Evolutionary conservation across 2,797 vertebrate genomes (phyloP).

Genomic region (Columba guinea): DNA sequence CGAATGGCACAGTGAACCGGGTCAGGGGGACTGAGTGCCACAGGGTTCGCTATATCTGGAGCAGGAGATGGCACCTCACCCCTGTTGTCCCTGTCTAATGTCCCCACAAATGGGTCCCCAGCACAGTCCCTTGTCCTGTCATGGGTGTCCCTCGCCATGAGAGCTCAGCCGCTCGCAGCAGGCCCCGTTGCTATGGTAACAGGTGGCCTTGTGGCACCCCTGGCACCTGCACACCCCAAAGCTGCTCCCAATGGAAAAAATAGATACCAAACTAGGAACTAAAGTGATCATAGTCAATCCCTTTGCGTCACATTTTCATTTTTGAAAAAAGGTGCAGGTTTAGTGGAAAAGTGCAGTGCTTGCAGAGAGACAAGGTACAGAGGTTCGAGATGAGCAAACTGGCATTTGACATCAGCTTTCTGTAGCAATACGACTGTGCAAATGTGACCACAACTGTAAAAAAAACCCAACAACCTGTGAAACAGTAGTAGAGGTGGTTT

Average conservation of each 20-base stretch:
- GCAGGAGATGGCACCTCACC: neutral
- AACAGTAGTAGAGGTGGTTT: neutral
- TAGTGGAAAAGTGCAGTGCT: neutral
- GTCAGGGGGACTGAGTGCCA: accelerated
- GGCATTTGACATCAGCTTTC: neutral
- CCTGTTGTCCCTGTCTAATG: accelerated
- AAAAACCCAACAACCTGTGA: neutral
- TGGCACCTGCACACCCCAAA: neutral
- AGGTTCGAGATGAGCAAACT: neutral
- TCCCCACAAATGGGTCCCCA: too few species aligned
- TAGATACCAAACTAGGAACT: neutral
- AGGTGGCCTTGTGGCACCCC: accelerated
- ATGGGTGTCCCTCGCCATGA: neutral
- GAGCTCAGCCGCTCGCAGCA: too few species aligned
- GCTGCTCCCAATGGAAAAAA: neutral
- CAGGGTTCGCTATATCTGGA: neutral
- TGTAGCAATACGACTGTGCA: neutral
- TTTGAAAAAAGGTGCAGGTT: neutral
- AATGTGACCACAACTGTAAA: neutral
- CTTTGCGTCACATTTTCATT: neutral
- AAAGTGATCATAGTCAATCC: neutral
- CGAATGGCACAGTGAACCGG: accelerated
- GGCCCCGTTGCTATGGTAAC: accelerated
- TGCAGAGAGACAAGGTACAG: accelerated
- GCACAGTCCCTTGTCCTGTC: accelerated